These are phyloP conservation scores for Solen grandis DNA, from an alignment of 1,140 invertebrate genomes.

Conservation along the genomic window DNA sequence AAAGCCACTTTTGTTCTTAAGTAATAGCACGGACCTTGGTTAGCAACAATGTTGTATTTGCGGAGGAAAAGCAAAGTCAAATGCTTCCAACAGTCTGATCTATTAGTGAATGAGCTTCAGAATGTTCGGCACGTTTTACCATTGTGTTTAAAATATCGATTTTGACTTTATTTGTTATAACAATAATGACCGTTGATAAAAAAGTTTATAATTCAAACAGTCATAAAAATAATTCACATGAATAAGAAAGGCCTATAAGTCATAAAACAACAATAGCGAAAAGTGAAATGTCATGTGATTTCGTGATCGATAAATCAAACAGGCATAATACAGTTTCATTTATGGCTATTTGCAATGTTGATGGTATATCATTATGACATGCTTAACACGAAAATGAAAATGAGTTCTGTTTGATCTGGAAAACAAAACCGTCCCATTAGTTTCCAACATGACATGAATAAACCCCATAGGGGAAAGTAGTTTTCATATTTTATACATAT, in stretches of 20 bases:
- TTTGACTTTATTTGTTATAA: no score
- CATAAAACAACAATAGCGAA: not conserved
- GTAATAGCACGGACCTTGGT: no score
- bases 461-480: not conserved
- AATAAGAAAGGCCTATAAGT: not conserved
- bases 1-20: no score
- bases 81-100: no score
- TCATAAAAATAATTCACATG: no score
- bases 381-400: conserved; percentile 19
- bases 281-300: conserved; percentile 8
- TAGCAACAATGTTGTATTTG: no score
- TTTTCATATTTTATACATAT: not conserved
- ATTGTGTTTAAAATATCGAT: no score
- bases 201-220: no score
- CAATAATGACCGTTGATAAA: no score
- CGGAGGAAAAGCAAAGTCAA: no score
- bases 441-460: not conserved
- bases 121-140: no score
- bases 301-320: not conserved
- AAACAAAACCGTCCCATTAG: not conserved
- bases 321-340: not conserved
- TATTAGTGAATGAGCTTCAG: no score
- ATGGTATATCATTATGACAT: not conserved
- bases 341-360: not conserved
- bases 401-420: not conserved